phyloP scores from a whole-genome alignment of 2,888 invertebrate species.

The Chloromyia formosa region DNA sequence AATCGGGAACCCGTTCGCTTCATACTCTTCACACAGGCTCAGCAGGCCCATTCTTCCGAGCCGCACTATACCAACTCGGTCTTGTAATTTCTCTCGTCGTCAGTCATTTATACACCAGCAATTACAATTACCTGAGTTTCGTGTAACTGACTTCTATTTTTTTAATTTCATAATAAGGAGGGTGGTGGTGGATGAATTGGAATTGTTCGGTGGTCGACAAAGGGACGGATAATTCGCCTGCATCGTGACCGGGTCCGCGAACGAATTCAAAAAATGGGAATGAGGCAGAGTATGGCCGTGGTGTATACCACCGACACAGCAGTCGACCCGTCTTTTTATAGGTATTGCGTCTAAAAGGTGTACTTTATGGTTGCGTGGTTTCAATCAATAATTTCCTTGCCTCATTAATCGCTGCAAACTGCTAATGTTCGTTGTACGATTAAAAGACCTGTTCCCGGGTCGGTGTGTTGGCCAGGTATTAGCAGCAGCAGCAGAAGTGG shows the following conservation, averaged over 20 bases:
- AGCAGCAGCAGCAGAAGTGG: neutral
- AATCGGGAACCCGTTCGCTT: slow-evolving; percentile 53
- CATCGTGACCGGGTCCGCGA: slow-evolving; percentile 31
- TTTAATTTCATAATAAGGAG: slow-evolving; percentile 41
- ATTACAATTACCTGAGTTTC: slow-evolving; percentile 51
- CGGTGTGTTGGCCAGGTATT: slow-evolving; percentile 16
- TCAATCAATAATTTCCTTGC: slow-evolving; percentile 40
- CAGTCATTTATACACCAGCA: slow-evolving; percentile 38
- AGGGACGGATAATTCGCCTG: slow-evolving; percentile 32
- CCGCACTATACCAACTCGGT: slow-evolving; percentile 27
- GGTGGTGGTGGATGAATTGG: slow-evolving; percentile 9
- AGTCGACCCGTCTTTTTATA: slow-evolving; percentile 15
- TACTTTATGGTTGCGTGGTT: slow-evolving; percentile 41
- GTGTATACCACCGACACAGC: neutral
- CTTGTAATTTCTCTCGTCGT: slow-evolving; percentile 30
- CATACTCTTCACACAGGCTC: neutral
- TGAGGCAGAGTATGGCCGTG: slow-evolving; percentile 4
- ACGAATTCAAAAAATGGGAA: neutral
- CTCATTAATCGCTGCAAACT: slow-evolving; percentile 43
- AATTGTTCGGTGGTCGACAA: slow-evolving; percentile 1
- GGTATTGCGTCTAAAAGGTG: slow-evolving; percentile 32
- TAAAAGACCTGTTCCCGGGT: slow-evolving; percentile 21
- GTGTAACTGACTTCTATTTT: slow-evolving; percentile 45
- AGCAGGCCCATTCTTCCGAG: neutral
- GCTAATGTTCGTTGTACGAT: slow-evolving; percentile 35